A percentile compares a stretch with the other conserved stretches of the same genome.
phyloP scores from a whole-genome alignment of 2,113 vertebrate genomes.

The Petrocephalus zakoni region DNA sequence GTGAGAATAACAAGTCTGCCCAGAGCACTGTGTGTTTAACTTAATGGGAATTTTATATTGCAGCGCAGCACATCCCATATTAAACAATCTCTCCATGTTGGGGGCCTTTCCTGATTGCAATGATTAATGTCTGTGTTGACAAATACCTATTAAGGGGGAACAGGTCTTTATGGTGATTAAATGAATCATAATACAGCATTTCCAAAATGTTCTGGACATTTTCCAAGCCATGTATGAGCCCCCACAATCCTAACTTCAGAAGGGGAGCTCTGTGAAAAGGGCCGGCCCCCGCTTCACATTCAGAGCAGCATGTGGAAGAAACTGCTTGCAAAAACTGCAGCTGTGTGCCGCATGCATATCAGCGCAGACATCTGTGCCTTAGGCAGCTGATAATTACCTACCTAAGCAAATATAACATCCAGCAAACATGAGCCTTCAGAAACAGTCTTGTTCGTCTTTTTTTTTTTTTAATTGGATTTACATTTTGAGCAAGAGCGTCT shows the following conservation, averaged over 20 bases:
- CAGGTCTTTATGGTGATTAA: background rate
- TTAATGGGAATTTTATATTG: background rate
- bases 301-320: background rate
- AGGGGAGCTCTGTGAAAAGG: background rate
- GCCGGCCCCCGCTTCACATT: background rate
- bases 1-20: background rate
- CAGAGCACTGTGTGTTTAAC: background rate
- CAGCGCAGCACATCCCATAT: background rate
- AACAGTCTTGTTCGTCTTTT: background rate
- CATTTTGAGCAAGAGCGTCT: background rate
- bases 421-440: background rate
- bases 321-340: background rate
- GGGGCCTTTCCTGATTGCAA: background rate
- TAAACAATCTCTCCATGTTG: background rate
- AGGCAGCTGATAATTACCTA: background rate
- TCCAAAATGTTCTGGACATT: background rate
- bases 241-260: background rate
- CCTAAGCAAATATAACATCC: background rate
- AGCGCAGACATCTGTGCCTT: background rate
- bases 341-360: background rate
- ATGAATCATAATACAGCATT: background rate
- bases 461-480: background rate
- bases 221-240: background rate
- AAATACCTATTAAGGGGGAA: background rate
- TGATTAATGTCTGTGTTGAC: background rate